Evolutionary conservation across 2,113 vertebrate species (phyloP), one percentile per base, ranked within the genome.

Genomic region (Oceanites oceanicus): DNA sequence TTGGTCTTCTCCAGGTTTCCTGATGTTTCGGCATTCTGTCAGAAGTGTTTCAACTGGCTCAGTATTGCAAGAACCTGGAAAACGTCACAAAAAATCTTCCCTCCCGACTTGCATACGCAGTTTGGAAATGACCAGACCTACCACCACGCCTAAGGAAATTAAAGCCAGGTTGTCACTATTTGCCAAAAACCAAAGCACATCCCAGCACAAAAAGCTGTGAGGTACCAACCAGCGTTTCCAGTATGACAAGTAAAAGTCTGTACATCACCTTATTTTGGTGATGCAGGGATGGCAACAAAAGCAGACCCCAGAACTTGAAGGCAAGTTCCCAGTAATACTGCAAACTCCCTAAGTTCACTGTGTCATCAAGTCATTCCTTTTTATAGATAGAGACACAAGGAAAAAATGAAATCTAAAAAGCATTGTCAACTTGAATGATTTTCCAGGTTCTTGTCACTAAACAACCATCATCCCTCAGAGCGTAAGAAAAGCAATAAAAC

Each of bases 391-490:
- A 95, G 91, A 96, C 68, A 63, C 11, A 11, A 67, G 85, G 58
- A 68, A 96, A 93, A 90, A 92, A 97, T 77, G 84, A 85, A 88
- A 96, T 95, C 92, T 96, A 92, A 93, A 96, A 92, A 91, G 87
- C 90, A 36, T 16, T 75, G 92, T 96, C 97, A 94, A 78, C 80
- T 85, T 92, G 97, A 97, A 86, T 94, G 96, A 94, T 97, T 95
- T 96, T 86, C 89, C 73, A 61, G 93, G 92, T 85, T 95, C 84
- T 90, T 95, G 92, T 97, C 97, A 95, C 94, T 91, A 85, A 97
- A 96, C 94, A 94, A 86, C 95, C 92, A 92, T 92, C 92, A 96
- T 96, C 95, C 96, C 95, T 98, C 96, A 58, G 74, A 94, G 96
- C 94, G 62, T 70, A 21, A 53, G 83, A 85, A 92, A 94, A 91